Percentiles rank a stretch among this genome's conserved stretches.
phyloP scores from a whole-genome alignment of 2,113 vertebrate species.

The Archocentrus centrarchus region DNA sequence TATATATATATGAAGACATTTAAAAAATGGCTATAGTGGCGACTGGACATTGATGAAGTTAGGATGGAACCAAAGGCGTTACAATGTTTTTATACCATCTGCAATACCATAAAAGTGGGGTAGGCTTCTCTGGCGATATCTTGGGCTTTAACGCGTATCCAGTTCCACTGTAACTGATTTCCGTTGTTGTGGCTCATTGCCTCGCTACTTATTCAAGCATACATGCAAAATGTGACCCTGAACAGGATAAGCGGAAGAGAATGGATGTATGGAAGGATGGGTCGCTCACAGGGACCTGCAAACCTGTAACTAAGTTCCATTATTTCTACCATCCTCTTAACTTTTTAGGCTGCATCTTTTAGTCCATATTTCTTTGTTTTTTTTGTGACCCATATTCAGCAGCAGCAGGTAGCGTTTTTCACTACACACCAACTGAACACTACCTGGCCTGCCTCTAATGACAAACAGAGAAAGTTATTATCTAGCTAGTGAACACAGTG shows the following conservation, averaged over 20 bases:
- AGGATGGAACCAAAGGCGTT: too few species aligned
- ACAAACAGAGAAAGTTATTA: neutral
- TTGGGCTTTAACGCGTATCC: too few species aligned
- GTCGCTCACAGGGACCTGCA: fast-evolving
- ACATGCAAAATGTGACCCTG: too few species aligned
- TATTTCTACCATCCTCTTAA: neutral
- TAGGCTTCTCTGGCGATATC: neutral
- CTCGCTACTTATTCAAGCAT: too few species aligned
- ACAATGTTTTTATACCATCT: too few species aligned
- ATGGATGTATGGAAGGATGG: too few species aligned
- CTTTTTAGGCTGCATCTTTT: fast-evolving
- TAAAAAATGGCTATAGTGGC: neutral
- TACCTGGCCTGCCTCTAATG: neutral
- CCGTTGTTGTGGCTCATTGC: too few species aligned
- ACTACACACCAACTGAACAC: neutral
- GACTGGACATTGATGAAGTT: too few species aligned
- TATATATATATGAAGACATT: neutral
- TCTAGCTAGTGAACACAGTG: neutral
- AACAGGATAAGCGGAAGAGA: too few species aligned
- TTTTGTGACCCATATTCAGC: neutral
- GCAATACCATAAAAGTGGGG: neutral
- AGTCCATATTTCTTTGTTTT: neutral
- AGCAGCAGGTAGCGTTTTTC: neutral
- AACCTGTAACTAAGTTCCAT: neutral
- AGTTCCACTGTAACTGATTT: too few species aligned